Percentiles rank a stretch among this genome's conserved stretches.
Conservation (phyloP, 2,888 invertebrate genomes). For the Crematogaster levior region DNA sequence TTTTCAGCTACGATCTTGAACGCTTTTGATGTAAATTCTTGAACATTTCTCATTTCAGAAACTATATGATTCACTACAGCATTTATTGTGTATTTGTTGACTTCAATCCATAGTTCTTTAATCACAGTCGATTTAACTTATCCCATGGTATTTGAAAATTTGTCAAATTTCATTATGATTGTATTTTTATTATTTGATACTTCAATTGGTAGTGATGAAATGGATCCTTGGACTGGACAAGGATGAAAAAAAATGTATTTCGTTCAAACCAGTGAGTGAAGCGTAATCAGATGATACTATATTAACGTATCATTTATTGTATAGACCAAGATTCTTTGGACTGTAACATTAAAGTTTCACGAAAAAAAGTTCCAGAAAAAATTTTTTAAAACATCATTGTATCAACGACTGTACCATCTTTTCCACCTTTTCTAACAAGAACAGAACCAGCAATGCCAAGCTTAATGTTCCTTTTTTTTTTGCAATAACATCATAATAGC, state of each 20-base stretch:
- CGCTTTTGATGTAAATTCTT: constrained; percentile 13
- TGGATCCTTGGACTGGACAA: too few relatives aligned
- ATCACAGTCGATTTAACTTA: too few relatives aligned
- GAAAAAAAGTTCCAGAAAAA: too few relatives aligned
- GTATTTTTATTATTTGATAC: neutral
- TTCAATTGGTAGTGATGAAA: neutral
- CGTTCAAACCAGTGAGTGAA: too few relatives aligned
- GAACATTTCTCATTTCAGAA: too few relatives aligned
- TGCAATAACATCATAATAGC: constrained; percentile 1
- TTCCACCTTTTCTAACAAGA: constrained; percentile 36
- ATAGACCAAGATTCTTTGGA: too few relatives aligned
- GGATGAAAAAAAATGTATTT: too few relatives aligned
- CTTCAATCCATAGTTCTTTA: too few relatives aligned
- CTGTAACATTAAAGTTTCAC: too few relatives aligned
- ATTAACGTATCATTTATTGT: too few relatives aligned
- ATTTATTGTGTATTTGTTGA: constrained; percentile 25
- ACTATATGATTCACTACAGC: constrained; percentile 1
- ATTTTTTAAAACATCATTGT: constrained; percentile 26
- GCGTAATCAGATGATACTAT: too few relatives aligned
- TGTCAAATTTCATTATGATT: neutral
- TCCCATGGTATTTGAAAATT: too few relatives aligned
- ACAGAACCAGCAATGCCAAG: constrained; percentile 6
- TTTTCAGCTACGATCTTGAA: constrained; percentile 30
- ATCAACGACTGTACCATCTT: constrained; percentile 28
- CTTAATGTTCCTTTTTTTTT: constrained; percentile 13